Conservation (phyloP, 2,797 vertebrate species). For the Sciurus vulgaris region DNA sequence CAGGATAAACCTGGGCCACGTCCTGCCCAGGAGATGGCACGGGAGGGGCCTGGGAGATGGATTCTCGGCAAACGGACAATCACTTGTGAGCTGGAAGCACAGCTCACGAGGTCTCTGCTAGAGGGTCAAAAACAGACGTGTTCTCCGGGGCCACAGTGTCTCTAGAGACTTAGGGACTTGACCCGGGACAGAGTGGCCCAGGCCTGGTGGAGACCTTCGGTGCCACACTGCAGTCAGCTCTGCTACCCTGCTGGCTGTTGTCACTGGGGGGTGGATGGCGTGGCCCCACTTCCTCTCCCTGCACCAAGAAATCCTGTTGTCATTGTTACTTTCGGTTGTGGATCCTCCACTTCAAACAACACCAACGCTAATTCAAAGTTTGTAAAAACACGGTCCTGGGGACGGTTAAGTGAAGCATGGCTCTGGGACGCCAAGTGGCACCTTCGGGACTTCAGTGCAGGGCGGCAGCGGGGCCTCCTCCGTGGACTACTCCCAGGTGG, state of each 20-base stretch:
- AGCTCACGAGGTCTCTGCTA: not conserved
- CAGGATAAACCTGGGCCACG: rapidly evolving
- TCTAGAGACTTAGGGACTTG: too few relatives aligned
- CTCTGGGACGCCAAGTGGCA: rapidly evolving
- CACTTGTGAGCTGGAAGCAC: not conserved
- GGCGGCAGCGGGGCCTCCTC: not conserved
- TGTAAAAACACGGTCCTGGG: rapidly evolving
- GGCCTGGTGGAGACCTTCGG: not conserved
- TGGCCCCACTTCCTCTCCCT: not conserved
- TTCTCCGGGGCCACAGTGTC: not conserved
- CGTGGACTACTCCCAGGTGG: not conserved
- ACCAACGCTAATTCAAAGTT: not conserved
- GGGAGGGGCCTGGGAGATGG: rapidly evolving
- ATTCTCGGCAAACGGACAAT: not conserved
- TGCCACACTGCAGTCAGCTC: too few relatives aligned
- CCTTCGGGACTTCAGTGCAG: not conserved
- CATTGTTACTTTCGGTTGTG: not conserved
- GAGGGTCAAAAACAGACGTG: not conserved
- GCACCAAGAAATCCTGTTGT: not conserved
- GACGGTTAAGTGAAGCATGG: rapidly evolving
- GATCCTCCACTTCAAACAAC: not conserved
- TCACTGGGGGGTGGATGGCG: not conserved
- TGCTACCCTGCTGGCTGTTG: not conserved
- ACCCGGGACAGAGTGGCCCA: too few relatives aligned
- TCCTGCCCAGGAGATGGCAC: not conserved